These are phyloP conservation scores for Crocidura indochinensis DNA, from an alignment of 2,797 vertebrate species.

Conservation along the genomic window DNA sequence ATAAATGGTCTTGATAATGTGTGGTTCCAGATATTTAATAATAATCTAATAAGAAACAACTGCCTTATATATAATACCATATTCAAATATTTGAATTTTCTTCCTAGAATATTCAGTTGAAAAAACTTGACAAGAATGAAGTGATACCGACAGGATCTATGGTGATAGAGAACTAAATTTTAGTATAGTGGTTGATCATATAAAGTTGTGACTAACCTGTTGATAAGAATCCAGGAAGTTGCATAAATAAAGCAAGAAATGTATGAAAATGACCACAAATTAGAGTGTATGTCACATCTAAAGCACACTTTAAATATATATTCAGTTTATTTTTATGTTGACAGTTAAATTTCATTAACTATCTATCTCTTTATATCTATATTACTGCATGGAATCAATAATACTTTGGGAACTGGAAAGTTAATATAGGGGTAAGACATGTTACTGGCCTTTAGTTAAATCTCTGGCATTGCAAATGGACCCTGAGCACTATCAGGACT, in stretches of 20 bases:
- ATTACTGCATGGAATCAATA: not conserved
- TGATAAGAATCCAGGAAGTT: not conserved
- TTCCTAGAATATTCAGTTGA: not conserved
- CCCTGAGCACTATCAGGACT: too few species aligned
- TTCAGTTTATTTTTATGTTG: not conserved
- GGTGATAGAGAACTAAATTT: not conserved
- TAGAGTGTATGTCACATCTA: not conserved
- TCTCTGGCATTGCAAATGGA: too few species aligned
- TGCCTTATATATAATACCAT: not conserved
- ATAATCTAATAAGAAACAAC: not conserved
- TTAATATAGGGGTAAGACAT: too few species aligned
- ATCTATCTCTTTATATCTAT: too few species aligned
- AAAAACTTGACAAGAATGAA: not conserved
- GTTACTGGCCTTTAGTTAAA: too few species aligned
- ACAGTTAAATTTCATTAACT: not conserved
- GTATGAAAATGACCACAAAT: not conserved
- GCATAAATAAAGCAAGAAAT: not conserved
- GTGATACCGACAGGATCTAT: not conserved
- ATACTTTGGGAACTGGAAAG: not conserved
- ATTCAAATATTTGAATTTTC: not conserved
- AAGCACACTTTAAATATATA: not conserved
- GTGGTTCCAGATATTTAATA: not conserved
- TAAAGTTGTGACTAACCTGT: not conserved
- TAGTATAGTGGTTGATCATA: not conserved
- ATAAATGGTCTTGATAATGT: not conserved